These are phyloP conservation scores for Stomatorhinus walkeri DNA, from an alignment of 2,797 vertebrate genomes.

Conservation along the genomic window DNA sequence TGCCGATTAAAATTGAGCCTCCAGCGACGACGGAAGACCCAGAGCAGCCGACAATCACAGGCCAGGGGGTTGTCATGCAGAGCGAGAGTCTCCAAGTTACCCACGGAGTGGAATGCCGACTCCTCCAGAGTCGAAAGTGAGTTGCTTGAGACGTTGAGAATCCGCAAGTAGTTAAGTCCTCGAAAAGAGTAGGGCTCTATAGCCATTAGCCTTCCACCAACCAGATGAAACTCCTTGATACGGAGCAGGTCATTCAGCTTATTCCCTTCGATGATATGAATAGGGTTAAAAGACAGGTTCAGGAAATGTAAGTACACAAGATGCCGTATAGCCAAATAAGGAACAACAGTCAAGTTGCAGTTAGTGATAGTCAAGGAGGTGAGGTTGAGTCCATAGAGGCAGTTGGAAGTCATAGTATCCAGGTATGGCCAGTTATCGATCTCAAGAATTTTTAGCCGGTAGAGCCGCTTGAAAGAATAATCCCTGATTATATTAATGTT, in stretches of 20 bases:
- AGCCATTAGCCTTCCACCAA: constrained; percentile 76
- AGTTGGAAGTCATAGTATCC: constrained; percentile 87
- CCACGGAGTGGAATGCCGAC: constrained; percentile 90
- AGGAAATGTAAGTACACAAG: constrained; percentile 89
- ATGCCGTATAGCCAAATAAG: constrained; percentile 87
- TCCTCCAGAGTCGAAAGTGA: constrained; percentile 87
- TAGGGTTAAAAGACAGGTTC: constrained; percentile 95
- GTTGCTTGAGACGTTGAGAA: constrained; percentile 92
- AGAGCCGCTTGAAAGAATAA: constrained; percentile 91
- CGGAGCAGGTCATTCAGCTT: constrained; percentile 85
- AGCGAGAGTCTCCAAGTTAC: constrained; percentile 91
- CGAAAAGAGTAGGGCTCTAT: constrained; percentile 93
- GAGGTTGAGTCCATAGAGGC: constrained; percentile 90
- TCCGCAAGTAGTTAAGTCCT: constrained; percentile 87
- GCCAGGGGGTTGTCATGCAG: constrained; percentile 89
- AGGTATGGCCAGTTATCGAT: constrained; percentile 87
- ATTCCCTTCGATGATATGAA: constrained; percentile 82
- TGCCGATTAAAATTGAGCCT: constrained; percentile 92
- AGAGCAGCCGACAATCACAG: constrained; percentile 92
- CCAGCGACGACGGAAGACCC: constrained; percentile 96
- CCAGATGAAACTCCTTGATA: constrained; percentile 91
- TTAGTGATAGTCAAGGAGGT: constrained; percentile 87
- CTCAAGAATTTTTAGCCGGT: constrained; percentile 84
- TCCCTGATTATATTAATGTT: constrained; percentile 86
- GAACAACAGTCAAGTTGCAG: constrained; percentile 85